These are phyloP conservation scores for Zophobas morio DNA, from an alignment of 1,140 invertebrate species.

Conservation along the genomic window DNA sequence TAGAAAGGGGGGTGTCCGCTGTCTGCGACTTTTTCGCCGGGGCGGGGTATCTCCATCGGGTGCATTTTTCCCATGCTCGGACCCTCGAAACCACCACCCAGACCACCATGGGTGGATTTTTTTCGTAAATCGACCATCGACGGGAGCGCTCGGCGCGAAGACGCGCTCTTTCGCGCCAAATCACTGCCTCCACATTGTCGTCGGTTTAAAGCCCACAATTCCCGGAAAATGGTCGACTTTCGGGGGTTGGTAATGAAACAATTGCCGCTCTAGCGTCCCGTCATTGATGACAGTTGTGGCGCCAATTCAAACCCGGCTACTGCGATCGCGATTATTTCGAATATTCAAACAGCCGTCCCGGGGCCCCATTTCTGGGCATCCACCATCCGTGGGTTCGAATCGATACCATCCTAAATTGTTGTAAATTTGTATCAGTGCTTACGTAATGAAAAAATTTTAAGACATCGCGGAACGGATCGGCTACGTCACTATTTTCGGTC, in stretches of 20 bases:
- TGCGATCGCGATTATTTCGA: not conserved
- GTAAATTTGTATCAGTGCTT: slow-evolving; percentile 58
- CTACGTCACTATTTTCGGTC: slow-evolving; percentile 70
- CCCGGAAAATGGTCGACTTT: not conserved
- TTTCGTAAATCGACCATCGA: not conserved
- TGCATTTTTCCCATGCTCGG: slow-evolving; percentile 19
- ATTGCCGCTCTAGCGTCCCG: not conserved
- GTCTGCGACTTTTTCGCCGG: slow-evolving; percentile 47
- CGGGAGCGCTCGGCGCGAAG: not conserved
- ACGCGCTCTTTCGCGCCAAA: not conserved
- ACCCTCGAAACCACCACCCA: not conserved
- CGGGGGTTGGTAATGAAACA: not conserved
- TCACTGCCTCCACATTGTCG: not conserved
- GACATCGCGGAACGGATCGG: slow-evolving; percentile 61
- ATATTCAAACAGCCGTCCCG: not conserved
- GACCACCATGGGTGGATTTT: not conserved
- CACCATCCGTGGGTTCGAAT: not conserved
- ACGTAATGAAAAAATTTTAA: slow-evolving; percentile 65
- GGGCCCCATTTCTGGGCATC: not conserved
- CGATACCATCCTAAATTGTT: slow-evolving; percentile 45
- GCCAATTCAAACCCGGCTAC: slow-evolving; percentile 1
- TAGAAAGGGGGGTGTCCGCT: slow-evolving; percentile 61
- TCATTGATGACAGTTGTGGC: not conserved
- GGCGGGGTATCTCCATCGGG: slow-evolving; percentile 44
- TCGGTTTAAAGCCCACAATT: not conserved